phyloP scores from a whole-genome alignment of 2,797 vertebrate species.

The Taenioides sp. region DNA sequence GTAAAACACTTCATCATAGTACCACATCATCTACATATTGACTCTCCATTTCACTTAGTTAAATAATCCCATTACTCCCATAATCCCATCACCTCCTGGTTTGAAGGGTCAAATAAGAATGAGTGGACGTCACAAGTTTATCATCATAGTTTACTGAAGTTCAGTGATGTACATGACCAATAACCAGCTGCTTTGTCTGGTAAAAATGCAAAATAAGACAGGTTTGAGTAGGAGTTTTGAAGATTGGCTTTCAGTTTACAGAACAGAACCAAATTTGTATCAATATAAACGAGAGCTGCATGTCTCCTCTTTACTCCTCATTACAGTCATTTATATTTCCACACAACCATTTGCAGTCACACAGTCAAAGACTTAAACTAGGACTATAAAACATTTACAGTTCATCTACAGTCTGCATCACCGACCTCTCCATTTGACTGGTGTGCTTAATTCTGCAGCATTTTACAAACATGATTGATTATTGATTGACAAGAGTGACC shows the following conservation, averaged over 20 bases:
- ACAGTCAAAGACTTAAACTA: slow-evolving; percentile 12
- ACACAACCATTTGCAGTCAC: slow-evolving; percentile 8
- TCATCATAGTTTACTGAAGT: slow-evolving; percentile 62
- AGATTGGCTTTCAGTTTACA: background rate
- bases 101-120: background rate
- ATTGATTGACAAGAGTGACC: slow-evolving; percentile 24
- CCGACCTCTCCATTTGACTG: slow-evolving; percentile 10
- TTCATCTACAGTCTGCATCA: background rate
- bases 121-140: background rate
- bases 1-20: background rate
- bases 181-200: slow-evolving; percentile 30
- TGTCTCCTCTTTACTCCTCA: background rate
- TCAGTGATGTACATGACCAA: slow-evolving; percentile 51
- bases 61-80: background rate
- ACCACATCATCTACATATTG: background rate
- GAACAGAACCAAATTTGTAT: slow-evolving; percentile 18
- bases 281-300: slow-evolving; percentile 10
- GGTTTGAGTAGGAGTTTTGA: slow-evolving; percentile 21
- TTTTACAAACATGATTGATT: slow-evolving; percentile 1
- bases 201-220: slow-evolving; percentile 39
- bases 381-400: slow-evolving; percentile 6
- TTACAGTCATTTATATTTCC: slow-evolving; percentile 8
- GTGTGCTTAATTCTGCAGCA: slow-evolving; percentile 17
- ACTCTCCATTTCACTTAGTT: background rate
- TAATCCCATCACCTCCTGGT: background rate